Base-by-base conservation (phyloP, 2,797 vertebrate species). In the Spheniscus humboldti region DNA sequence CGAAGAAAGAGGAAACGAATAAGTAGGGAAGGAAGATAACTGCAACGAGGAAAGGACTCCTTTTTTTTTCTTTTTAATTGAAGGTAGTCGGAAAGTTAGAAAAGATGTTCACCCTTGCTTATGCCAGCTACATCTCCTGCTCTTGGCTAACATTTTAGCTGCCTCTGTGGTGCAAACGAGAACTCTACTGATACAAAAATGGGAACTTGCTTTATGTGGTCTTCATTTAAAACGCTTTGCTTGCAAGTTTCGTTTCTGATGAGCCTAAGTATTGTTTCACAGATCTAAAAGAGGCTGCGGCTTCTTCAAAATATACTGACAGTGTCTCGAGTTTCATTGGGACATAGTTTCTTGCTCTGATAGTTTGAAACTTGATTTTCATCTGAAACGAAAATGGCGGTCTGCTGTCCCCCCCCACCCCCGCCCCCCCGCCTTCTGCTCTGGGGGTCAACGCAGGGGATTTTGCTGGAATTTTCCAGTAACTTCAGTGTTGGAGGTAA, bases 391-490 rank as follows among this genome's bases (percentile, higher is more conserved):
- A 80, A 96, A 96, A 93, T 90, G 81, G 94, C 53, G 43, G 83
- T 94, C 68, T 77, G 86, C 69, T 85, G 62, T 25, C 20, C 37
- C 57, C 47, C 33, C 45, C 37, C 39, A 39, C 35, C 35, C 28
- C 27, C 12, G 37, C 37, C 62, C 43, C 33, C 45, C 37, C 35
- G 37, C 39, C 14, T 47, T 85, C 63, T 67, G 63, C 80, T 75
- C 57, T 41, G 71, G 53, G 53, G 76, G 86, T 83, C 60, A 83
- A 2, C 1, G 9, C 2, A 0, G 83, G 74, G 60, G 37, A 43
- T 60, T 88, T 91, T 64, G 67, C 91, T 96, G 91, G 96, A 94
- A 96, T 95, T 96, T 96, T 96, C 90, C 77, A 84, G 92, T 69
- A 47, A 72, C 52, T 90, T 81, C 5, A 19, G 64, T 75, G 50